Percentiles rank a stretch among this genome's conserved stretches.
Conservation (phyloP, 2,113 vertebrate genomes). For the Centropristis striata region DNA sequence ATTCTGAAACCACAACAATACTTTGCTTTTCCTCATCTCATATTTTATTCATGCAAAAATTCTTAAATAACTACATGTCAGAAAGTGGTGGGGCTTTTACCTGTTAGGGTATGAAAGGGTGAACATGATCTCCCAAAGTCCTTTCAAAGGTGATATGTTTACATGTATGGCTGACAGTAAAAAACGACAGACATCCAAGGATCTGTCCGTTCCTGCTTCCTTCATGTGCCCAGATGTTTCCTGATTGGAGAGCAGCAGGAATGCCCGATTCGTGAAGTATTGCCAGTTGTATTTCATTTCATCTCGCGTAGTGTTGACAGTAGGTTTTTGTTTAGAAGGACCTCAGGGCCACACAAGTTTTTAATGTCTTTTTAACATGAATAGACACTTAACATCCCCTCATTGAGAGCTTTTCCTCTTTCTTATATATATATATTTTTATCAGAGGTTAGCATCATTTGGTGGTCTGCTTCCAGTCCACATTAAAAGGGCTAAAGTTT, state of each 20-base stretch:
- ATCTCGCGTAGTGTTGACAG: constrained; percentile 58
- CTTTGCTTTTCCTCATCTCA: constrained; percentile 12
- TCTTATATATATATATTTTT: background rate
- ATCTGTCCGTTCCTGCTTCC: constrained; percentile 67
- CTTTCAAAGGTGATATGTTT: constrained; percentile 59
- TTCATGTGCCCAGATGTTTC: constrained; percentile 82
- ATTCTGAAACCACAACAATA: constrained; percentile 37
- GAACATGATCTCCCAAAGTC: constrained; percentile 29
- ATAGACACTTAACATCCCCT: constrained; percentile 37
- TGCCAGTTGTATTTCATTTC: constrained; percentile 57
- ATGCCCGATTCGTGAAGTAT: constrained; percentile 53
- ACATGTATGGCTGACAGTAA: constrained; percentile 40
- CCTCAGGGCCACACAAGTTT: constrained; percentile 60
- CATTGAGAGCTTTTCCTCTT: constrained; percentile 9
- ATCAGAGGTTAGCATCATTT: constrained; percentile 1
- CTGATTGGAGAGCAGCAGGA: constrained; percentile 68
- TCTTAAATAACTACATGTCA: constrained; percentile 23
- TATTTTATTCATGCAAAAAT: constrained; percentile 28
- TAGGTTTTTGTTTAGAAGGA: constrained; percentile 51
- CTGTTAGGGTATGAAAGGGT: constrained; percentile 26
- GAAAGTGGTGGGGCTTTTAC: constrained; percentile 10
- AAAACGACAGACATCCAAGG: constrained; percentile 34
- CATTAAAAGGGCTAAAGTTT: background rate
- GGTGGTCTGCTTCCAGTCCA: background rate
- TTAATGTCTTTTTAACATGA: constrained; percentile 46